Conservation (phyloP, 2,888 invertebrate species). For the Mimachlamys varia region DNA sequence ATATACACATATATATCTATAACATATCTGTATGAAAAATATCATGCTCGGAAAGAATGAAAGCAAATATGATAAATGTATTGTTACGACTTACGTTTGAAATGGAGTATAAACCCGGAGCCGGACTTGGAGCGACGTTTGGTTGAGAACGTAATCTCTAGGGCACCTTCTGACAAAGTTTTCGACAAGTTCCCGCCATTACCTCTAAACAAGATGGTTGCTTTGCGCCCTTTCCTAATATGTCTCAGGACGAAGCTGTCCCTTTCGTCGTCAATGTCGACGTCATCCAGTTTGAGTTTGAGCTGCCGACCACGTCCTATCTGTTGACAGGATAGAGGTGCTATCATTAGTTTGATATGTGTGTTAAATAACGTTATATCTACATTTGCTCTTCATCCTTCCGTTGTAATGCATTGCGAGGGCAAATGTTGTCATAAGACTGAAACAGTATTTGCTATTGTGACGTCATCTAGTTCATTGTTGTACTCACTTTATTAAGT, state of each 20-base stretch:
- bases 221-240: background rate
- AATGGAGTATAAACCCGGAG: background rate
- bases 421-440: too few relatives aligned
- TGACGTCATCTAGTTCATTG: too few relatives aligned
- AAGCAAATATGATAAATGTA: background rate
- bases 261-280: background rate
- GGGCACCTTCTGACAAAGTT: background rate
- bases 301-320: background rate
- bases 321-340: background rate
- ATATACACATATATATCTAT: too few relatives aligned
- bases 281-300: background rate
- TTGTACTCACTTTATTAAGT: too few relatives aligned
- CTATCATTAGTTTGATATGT: background rate
- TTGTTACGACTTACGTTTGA: background rate
- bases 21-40: too few relatives aligned
- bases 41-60: too few relatives aligned
- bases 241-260: background rate
- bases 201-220: background rate
- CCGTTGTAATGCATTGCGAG: too few relatives aligned
- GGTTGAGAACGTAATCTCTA: background rate
- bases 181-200: background rate
- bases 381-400: too few relatives aligned
- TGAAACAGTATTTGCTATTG: too few relatives aligned
- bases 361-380: too few relatives aligned
- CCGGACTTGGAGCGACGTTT: background rate